These are phyloP conservation scores for Typhlichthys eigenmanni DNA, from an alignment of 2,797 vertebrate species.

Conservation along the genomic window DNA sequence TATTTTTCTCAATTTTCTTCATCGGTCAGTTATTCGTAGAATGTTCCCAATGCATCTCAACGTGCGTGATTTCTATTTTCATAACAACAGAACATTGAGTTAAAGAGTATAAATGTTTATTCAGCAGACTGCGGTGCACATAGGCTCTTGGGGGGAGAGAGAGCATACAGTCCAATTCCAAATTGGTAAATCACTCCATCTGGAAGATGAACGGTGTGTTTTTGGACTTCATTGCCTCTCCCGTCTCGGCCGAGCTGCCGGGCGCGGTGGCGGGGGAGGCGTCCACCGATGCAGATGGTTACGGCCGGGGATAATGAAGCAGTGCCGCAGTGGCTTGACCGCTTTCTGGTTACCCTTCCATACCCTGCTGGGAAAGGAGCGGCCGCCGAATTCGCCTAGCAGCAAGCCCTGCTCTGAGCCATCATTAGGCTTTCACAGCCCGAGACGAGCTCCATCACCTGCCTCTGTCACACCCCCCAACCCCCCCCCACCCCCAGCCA, in stretches of 20 bases:
- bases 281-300: conserved; percentile 65
- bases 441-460: neutral
- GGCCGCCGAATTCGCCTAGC: conserved; percentile 29
- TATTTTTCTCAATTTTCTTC: conserved; percentile 75
- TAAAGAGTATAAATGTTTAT: conserved; percentile 76
- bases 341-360: conserved; percentile 43
- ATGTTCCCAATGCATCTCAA: conserved; percentile 65
- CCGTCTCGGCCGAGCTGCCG: conserved; percentile 68
- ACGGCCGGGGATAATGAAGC: conserved; percentile 71
- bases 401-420: conserved; percentile 25
- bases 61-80: conserved; percentile 75
- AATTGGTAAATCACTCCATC: conserved; percentile 77
- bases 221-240: conserved; percentile 73
- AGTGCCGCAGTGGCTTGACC: conserved; percentile 42
- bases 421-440: conserved; percentile 12
- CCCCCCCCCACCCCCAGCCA: neutral
- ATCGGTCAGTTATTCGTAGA: conserved; percentile 59
- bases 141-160: conserved; percentile 29
- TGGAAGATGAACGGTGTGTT: conserved; percentile 77
- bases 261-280: conserved; percentile 50
- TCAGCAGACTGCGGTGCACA: conserved; percentile 61
- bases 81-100: conserved; percentile 70
- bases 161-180: conserved; percentile 43
- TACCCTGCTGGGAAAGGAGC: conserved; percentile 45
- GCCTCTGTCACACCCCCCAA: neutral